A percentile compares a stretch with the other conserved stretches of the same genome.
These are phyloP conservation scores for Burhinus oedicnemus DNA, from an alignment of 2,113 vertebrate species.

Conservation along the genomic window DNA sequence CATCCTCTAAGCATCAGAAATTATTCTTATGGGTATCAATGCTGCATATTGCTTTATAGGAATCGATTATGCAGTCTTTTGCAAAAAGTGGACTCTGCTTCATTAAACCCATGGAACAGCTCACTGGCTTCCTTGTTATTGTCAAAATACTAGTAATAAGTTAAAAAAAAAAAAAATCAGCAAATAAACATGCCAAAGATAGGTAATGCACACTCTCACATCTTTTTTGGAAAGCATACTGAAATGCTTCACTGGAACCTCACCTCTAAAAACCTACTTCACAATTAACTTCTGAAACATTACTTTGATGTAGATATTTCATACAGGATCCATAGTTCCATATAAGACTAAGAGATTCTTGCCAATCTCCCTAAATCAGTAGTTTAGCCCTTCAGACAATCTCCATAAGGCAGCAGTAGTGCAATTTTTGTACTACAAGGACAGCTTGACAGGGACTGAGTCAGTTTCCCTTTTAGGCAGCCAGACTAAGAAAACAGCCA, in stretches of 20 bases:
- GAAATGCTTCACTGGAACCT: not conserved
- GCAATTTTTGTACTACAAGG: not conserved
- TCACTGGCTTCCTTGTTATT: not conserved
- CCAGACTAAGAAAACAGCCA: not conserved
- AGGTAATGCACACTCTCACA: not conserved
- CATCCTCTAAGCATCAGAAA: not conserved
- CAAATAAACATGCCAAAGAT: not conserved
- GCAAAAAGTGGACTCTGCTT: not conserved
- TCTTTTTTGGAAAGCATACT: not conserved
- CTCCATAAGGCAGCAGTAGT: not conserved
- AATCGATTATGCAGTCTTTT: not conserved
- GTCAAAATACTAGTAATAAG: not conserved
- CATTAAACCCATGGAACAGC: not conserved
- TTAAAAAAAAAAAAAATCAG: not conserved
- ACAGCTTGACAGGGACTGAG: not conserved
- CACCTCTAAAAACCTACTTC: not conserved
- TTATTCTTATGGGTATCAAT: not conserved
- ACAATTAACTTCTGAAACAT: not conserved
- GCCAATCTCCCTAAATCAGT: not conserved
- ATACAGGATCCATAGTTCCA: not conserved
- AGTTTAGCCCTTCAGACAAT: not conserved
- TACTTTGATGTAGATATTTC: not conserved
- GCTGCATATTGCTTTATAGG: not conserved
- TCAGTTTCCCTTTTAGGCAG: not conserved
- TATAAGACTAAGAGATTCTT: not conserved